phyloP scores from a whole-genome alignment of 2,797 vertebrate genomes.

The Danio tinwini region DNA sequence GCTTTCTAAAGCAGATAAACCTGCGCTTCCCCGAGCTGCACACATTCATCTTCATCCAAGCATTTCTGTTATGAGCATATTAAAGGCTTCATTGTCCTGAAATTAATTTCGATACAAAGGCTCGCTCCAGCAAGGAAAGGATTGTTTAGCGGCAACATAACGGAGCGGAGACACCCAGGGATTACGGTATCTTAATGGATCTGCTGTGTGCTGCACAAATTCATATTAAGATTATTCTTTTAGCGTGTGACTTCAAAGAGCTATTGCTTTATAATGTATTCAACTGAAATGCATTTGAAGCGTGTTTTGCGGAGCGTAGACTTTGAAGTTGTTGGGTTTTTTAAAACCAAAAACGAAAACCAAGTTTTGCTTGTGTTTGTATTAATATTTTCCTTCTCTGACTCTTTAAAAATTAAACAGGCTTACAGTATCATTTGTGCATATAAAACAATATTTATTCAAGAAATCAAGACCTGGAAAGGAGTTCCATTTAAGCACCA shows the following conservation, averaged over 20 bases:
- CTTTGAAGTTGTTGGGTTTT: neutral
- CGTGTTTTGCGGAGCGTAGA: conserved; percentile 15
- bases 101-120: conserved; percentile 61
- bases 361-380: neutral
- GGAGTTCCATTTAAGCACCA: neutral
- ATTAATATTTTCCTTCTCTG: neutral
- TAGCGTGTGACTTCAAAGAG: conserved; percentile 37
- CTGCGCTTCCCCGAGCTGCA: conserved; percentile 36
- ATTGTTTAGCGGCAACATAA: conserved; percentile 49
- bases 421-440: neutral
- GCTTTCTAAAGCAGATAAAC: conserved; percentile 47
- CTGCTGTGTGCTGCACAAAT: conserved; percentile 53
- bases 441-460: neutral
- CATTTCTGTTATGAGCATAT: conserved; percentile 56
- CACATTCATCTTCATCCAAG: conserved; percentile 57
- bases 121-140: conserved; percentile 55
- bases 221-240: conserved; percentile 51
- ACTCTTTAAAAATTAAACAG: neutral
- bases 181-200: conserved; percentile 61
- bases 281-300: conserved; percentile 38
- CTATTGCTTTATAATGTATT: conserved; percentile 35
- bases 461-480: neutral
- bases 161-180: conserved; percentile 41
- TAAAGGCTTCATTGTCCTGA: conserved; percentile 62
- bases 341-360: neutral